Evolutionary conservation across 2,888 invertebrate genomes (phyloP).

Genomic region (Apamea crenata): DNA sequence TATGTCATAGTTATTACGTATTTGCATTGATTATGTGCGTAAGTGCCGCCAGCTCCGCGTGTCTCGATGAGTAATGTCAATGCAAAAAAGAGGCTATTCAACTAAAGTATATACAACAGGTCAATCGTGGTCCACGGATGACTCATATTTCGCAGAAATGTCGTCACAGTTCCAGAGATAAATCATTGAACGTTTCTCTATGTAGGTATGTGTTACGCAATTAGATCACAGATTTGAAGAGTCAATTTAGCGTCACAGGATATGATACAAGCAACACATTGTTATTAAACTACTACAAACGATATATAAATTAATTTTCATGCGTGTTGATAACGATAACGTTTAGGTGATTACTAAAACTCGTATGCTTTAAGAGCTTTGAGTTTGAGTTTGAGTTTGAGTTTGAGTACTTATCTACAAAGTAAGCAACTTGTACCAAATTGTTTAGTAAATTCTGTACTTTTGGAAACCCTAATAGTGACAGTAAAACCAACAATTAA

Average conservation of each 20-base stretch:
- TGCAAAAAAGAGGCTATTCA: constrained; percentile 80
- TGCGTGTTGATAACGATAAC: constrained; percentile 67
- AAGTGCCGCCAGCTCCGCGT: constrained; percentile 74
- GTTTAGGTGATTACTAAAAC: constrained; percentile 55
- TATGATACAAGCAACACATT: constrained; percentile 55
- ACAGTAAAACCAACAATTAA: neutral
- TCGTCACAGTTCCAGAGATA: constrained; percentile 85
- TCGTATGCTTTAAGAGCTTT: constrained; percentile 27
- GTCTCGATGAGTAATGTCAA: constrained; percentile 84
- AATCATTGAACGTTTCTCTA: constrained; percentile 59
- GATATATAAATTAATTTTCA: constrained; percentile 61
- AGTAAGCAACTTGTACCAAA: constrained; percentile 10
- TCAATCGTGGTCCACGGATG: constrained; percentile 76
- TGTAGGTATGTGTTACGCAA: constrained; percentile 63
- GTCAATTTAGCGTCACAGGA: constrained; percentile 74
- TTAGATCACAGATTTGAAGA: constrained; percentile 76
- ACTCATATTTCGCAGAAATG: constrained; percentile 83
- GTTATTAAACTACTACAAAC: constrained; percentile 54
- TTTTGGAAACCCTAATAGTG: neutral
- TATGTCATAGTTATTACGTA: constrained; percentile 70
- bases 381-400: too few relatives aligned
- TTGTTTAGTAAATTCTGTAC: constrained; percentile 8
- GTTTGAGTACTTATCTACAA: constrained; percentile 19
- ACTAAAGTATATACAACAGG: constrained; percentile 74
- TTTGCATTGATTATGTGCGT: constrained; percentile 80